phyloP scores from a whole-genome alignment of 2,888 invertebrate genomes.

The Sphaerophoria rueppellii region DNA sequence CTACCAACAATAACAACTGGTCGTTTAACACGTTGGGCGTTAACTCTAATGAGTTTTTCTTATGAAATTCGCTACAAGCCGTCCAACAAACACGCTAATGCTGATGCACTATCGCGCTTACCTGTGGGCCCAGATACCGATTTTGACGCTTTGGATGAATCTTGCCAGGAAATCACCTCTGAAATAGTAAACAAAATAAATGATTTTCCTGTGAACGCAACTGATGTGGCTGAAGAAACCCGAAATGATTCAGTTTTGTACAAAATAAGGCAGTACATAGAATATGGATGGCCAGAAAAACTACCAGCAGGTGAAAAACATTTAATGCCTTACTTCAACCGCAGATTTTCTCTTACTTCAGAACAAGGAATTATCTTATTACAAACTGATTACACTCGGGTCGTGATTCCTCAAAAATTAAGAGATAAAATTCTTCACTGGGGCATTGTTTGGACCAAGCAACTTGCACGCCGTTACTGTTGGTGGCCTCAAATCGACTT shows the following conservation, averaged over 20 bases:
- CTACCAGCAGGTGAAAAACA: no score
- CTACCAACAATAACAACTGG: no score
- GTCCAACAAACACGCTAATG: no score
- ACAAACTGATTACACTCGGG: conserved; percentile 6
- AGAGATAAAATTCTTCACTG: not conserved
- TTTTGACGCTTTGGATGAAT: conserved; percentile 27
- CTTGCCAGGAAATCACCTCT: conserved; percentile 28
- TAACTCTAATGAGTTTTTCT: conserved; percentile 38
- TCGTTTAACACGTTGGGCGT: conserved; percentile 17
- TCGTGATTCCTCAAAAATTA: not conserved
- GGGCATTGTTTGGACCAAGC: conserved; percentile 36
- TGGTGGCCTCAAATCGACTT: conserved; percentile 9
- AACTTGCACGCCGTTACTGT: conserved; percentile 28
- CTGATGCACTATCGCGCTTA: no score
- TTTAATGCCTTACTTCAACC: no score
- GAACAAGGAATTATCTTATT: conserved; percentile 5
- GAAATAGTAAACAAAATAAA: conserved; percentile 18
- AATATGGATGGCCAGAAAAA: no score
- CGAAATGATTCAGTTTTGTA: no score
- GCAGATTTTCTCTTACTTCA: no score
- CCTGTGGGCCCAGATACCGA: no score
- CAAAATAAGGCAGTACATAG: no score
- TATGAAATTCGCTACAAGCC: not conserved
- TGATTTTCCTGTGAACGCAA: conserved; percentile 29
- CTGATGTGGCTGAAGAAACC: conserved; percentile 25